A percentile compares a stretch with the other conserved stretches of the same genome.
These are phyloP conservation scores for Megaceryle alcyon DNA, from an alignment of 2,797 vertebrate genomes.

Conservation along the genomic window DNA sequence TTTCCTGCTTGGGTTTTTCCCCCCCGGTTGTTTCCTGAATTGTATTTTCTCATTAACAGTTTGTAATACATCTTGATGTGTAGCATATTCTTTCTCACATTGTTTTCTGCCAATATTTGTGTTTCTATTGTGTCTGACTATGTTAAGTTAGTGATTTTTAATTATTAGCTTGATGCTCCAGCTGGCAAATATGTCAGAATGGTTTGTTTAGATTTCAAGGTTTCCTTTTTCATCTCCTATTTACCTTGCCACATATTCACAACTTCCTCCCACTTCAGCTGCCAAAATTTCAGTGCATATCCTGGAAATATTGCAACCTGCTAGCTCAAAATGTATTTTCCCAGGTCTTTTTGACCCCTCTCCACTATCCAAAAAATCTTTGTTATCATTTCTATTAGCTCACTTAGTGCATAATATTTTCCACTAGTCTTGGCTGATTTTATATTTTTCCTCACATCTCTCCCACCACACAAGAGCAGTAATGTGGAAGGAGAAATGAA, in stretches of 20 bases:
- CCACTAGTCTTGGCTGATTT: background rate
- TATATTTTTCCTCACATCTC: background rate
- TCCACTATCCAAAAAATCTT: background rate
- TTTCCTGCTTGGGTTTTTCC: background rate
- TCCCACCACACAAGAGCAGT: background rate
- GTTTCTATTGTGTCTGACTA: slow-evolving; percentile 34
- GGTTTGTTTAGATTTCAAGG: slow-evolving; percentile 5
- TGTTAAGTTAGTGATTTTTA: slow-evolving; percentile 16
- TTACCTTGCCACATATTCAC: background rate
- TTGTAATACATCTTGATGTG: background rate
- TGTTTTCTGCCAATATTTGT: slow-evolving; percentile 17
- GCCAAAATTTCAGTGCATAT: background rate
- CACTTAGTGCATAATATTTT: background rate
- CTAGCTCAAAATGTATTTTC: background rate
- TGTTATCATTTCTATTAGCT: background rate
- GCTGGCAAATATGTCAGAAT: background rate
- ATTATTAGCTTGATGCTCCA: slow-evolving; percentile 23
- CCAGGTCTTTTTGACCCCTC: background rate
- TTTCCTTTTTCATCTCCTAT: slow-evolving; percentile 30
- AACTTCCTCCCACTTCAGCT: background rate
- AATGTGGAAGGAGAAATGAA: background rate
- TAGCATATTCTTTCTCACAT: background rate
- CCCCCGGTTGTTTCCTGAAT: background rate
- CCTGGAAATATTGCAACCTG: background rate
- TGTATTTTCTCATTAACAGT: background rate